phyloP scores from a whole-genome alignment of 1,140 invertebrate genomes.

The Halesus radiatus region DNA sequence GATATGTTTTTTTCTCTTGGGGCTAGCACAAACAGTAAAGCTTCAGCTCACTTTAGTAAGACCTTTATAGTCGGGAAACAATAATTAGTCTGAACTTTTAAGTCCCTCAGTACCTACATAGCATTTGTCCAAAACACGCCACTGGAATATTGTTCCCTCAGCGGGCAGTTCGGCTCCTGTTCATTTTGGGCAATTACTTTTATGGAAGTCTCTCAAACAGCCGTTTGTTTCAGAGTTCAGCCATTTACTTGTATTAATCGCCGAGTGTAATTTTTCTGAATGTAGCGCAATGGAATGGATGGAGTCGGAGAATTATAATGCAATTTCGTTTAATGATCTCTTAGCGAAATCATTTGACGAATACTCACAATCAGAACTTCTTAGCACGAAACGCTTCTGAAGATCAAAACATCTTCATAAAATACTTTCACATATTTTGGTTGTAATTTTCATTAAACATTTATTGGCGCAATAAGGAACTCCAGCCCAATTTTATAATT shows the following conservation, averaged over 20 bases:
- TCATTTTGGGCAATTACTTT: slow-evolving; percentile 4
- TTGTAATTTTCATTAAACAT: no score
- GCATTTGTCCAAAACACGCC: background rate
- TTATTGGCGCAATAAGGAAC: no score
- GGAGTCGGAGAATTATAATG: no score
- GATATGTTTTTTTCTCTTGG: background rate
- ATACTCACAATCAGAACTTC: no score
- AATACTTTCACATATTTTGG: no score
- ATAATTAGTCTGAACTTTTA: background rate
- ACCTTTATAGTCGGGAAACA: background rate
- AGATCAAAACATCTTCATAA: no score
- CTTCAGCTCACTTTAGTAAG: background rate
- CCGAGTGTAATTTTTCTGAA: no score
- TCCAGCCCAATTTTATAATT: no score
- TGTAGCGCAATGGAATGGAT: no score
- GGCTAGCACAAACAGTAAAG: background rate
- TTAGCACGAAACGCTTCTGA: no score
- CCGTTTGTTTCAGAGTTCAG: background rate
- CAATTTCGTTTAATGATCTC: no score
- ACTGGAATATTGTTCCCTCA: background rate
- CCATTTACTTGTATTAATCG: background rate
- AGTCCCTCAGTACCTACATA: background rate
- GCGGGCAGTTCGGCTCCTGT: background rate
- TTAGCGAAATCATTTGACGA: no score
- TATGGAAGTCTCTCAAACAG: slow-evolving; percentile 4